Base-by-base conservation (phyloP, 1,140 invertebrate genomes). In the Parapsyche elsis region DNA sequence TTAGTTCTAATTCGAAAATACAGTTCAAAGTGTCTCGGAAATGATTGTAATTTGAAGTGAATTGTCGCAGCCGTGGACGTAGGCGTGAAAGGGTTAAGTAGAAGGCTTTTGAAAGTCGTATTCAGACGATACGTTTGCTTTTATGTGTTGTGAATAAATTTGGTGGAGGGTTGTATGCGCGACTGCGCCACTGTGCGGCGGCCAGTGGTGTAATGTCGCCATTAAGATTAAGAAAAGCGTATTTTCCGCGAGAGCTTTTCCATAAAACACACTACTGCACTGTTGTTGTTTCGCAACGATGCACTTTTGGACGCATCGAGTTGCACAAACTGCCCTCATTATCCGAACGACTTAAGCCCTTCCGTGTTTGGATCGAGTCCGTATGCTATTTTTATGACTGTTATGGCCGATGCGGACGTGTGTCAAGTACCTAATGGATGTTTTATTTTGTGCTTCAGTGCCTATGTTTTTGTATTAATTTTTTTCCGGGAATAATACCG, bases 201-300 rank as follows among this genome's bases (percentile, higher is more conserved):
- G 26, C 23, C 44, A 73, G 53, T 67, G 53, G 26, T 53, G 76
- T 81, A 81, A 81, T 81, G 76, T 46, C 21, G 71, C 76, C 80
- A 78, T 81, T 81, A 78, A 81, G 80, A 81, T 81, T 81, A 81
- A 81, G 80, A 59, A 78, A 81, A 78, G 46, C 73, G 61, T 74
- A 76, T 78, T 71, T 73, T 45, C 53, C 30, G 30, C 2, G 70
- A 77, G 70, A 74, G 70, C 64, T 64, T 38, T 38, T 53, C 64
- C 70, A 44, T 24, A 38, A 67, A 38, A 38, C 30, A 75, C 59
- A n/a, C n/a, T n/a, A n/a, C n/a, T n/a, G n/a, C 7, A 38, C 30
- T 61, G 75, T 76, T 81, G 76, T 79, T 79, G 71, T 78, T 79
- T 78, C 59, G 73, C 67, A 81, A 78, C 49, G 57, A 76, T 71